Percentiles rank a stretch among this genome's conserved stretches.
These are phyloP conservation scores for Galeopterus variegatus DNA, from an alignment of 2,113 vertebrate species.

Conservation along the genomic window DNA sequence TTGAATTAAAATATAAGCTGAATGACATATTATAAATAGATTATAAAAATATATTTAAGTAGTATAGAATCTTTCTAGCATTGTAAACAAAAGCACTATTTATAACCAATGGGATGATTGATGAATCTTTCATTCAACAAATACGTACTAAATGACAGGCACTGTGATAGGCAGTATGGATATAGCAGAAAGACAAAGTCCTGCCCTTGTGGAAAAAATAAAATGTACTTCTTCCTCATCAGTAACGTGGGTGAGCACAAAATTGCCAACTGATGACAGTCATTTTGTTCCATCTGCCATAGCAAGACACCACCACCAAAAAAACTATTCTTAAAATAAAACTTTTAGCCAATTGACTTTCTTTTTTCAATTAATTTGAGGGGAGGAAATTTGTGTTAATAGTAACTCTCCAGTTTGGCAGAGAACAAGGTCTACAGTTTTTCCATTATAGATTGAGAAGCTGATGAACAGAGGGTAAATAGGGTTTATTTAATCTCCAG, in stretches of 20 bases:
- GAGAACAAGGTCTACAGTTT: background rate
- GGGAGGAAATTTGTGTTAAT: background rate
- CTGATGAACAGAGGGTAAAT: background rate
- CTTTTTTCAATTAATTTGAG: background rate
- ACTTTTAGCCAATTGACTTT: background rate
- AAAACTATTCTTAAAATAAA: background rate
- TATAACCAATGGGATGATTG: background rate
- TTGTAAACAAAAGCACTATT: background rate
- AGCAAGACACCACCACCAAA: background rate
- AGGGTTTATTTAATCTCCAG: background rate
- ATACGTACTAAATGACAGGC: background rate
- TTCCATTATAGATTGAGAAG: background rate
- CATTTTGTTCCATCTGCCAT: background rate
- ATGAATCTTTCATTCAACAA: background rate
- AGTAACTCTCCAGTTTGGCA: background rate
- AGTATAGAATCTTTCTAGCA: background rate
- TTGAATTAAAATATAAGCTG: conserved; percentile 5
- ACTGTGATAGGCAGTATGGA: background rate
- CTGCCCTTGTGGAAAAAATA: background rate
- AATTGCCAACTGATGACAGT: background rate
- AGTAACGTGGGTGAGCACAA: background rate
- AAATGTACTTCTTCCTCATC: background rate
- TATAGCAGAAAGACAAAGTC: background rate
- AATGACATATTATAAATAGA: background rate
- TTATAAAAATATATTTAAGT: background rate